Conservation (phyloP, 2,888 invertebrate genomes). For the Norana najaformis region DNA sequence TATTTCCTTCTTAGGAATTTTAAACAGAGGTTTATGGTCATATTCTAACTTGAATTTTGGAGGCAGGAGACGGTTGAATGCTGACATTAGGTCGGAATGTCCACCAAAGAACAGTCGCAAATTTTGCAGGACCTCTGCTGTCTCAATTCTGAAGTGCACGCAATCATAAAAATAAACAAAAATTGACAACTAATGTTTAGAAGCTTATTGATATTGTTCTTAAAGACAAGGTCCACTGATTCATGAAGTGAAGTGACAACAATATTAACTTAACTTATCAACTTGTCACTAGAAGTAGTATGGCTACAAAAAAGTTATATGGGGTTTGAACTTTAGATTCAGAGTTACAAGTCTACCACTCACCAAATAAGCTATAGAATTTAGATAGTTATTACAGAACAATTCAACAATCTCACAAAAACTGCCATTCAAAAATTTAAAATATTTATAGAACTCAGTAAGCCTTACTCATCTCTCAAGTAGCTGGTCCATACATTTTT, state of each 20-base stretch:
- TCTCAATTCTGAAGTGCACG: conserved; percentile 25
- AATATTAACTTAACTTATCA: neutral
- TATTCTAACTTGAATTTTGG: conserved; percentile 16
- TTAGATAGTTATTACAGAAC: neutral
- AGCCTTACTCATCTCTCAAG: conserved; percentile 29
- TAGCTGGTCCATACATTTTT: conserved; percentile 30
- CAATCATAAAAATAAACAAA: conserved; percentile 2
- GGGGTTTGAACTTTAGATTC: neutral
- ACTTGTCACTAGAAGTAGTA: neutral
- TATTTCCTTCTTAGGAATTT: neutral
- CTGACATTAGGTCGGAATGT: conserved; percentile 29
- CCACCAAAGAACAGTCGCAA: conserved; percentile 27
- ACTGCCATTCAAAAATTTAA: conserved; percentile 15
- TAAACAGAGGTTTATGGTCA: neutral
- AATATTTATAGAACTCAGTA: neutral
- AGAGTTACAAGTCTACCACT: neutral
- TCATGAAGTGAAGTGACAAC: neutral
- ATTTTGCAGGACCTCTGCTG: conserved; percentile 20
- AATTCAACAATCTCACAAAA: neutral
- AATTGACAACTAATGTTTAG: neutral
- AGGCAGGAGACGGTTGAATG: conserved; percentile 32
- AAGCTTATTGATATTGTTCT: neutral
- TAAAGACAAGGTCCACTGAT: neutral
- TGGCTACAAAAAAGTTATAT: neutral
- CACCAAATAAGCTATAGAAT: neutral